Base-by-base conservation (phyloP, 2,888 invertebrate genomes). In the Synanthedon myopaeformis region DNA sequence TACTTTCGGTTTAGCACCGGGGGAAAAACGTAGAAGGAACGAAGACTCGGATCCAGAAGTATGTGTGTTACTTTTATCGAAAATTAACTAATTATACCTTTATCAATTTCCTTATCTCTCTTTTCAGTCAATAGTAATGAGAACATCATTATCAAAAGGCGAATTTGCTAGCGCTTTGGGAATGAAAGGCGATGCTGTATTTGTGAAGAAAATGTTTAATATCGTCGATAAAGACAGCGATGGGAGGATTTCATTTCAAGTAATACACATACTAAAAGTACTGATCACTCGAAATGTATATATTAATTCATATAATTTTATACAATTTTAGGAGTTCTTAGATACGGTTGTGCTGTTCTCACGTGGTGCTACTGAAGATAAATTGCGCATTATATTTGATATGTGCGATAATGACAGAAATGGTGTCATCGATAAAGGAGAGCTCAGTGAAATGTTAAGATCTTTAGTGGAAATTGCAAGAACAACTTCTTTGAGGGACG, bases 331-430 rank as follows among this genome's bases (percentile, higher is more conserved):
- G 91, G 98, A 98, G 80, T 98, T 98, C 77, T 83, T 98, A 52
- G 96, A 97, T 70, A 97, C 97, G 0, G 97, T 97, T 1, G 94
- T 97, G 0, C 79, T 97, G 2, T 97, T 97, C 74, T 96, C 97
- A 0, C 91, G 95, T 0, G 97, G 97, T 5, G 95, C 95, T 64
- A 96, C 96, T 0, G 97, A 97, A 65, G 96, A 97, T 70, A 97
- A 97, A 69, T 84, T 98, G 42, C 90, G 97, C 4, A 97, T 98
- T 41, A 96, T 98, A 60, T 98, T 98, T 72, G 96, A 98, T 76
- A 98, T 98, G 98, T 98, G 98, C 68, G 98, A 98, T 72, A 95
- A 96, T 65, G 96, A 98, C 72, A 91, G 96, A 13, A 96, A 96
- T 66, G 96, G 97, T 0, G 95, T 96, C 0, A 98, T 98, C 55